These are phyloP conservation scores for Melipona quadrifasciata DNA, from an alignment of 1,140 invertebrate genomes.

Conservation along the genomic window DNA sequence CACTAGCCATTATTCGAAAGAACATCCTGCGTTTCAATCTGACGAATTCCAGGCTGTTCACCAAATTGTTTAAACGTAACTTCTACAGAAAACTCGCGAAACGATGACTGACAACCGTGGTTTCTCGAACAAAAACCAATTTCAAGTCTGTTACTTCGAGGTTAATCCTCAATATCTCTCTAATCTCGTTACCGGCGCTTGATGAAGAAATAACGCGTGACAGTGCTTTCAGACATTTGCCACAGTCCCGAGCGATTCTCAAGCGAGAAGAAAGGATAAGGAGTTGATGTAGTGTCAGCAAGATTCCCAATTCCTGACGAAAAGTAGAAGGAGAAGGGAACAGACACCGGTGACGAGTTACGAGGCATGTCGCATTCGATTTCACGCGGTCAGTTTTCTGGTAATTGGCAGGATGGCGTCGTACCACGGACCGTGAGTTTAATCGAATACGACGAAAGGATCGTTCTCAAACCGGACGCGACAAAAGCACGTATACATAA, in stretches of 20 bases:
- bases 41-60: background rate
- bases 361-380: conserved; percentile 49
- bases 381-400: conserved; percentile 47
- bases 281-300: conserved; percentile 3
- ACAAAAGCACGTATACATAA: conserved; percentile 16
- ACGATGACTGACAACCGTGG: background rate
- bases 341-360: conserved; percentile 1
- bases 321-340: background rate
- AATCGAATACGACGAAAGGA: conserved; percentile 41
- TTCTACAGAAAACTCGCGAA: background rate
- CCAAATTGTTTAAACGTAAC: background rate
- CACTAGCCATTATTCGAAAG: background rate
- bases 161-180: conserved; percentile 2
- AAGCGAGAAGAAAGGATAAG: conserved; percentile 1
- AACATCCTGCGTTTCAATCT: background rate
- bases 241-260: background rate
- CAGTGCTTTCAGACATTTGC: conserved; percentile 1
- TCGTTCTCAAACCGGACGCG: conserved; percentile 19
- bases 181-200: background rate
- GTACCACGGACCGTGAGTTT: conserved; percentile 16
- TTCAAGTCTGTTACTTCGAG: background rate
- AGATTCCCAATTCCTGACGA: conserved; percentile 34
- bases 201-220: conserved; percentile 9
- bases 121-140: background rate
- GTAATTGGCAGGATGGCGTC: conserved; percentile 36